These are phyloP conservation scores for Camelus bactrianus DNA, from an alignment of 2,113 vertebrate genomes.

Conservation along the genomic window DNA sequence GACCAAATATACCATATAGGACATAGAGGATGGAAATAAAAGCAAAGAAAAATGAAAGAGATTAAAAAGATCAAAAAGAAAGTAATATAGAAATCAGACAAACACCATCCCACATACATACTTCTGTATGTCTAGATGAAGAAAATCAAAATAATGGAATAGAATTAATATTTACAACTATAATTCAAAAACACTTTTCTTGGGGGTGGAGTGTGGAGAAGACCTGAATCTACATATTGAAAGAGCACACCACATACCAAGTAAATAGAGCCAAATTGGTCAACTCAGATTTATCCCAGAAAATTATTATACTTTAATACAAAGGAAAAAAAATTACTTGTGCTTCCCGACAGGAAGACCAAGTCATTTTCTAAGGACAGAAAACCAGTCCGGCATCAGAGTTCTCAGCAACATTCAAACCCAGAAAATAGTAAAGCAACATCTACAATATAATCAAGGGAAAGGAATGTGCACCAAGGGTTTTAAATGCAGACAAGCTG, in stretches of 20 bases:
- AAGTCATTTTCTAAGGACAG: slow-evolving; percentile 27
- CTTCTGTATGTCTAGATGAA: slow-evolving; percentile 28
- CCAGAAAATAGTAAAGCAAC: slow-evolving; percentile 15
- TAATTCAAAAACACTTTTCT: slow-evolving; percentile 11
- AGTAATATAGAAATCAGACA: slow-evolving; percentile 39
- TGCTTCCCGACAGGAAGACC: slow-evolving; percentile 1
- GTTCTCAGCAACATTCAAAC: slow-evolving; percentile 20
- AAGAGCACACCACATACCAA: not conserved
- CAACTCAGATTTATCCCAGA: not conserved
- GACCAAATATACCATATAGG: not conserved
- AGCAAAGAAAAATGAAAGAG: not conserved
- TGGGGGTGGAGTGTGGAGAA: not conserved
- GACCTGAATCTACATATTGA: not conserved
- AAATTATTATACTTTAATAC: slow-evolving; percentile 48
- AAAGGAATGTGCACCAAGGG: not conserved
- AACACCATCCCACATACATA: not conserved
- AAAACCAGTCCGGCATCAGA: slow-evolving; percentile 38
- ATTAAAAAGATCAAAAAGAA: not conserved
- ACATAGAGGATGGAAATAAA: not conserved
- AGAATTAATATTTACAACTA: slow-evolving; percentile 50
- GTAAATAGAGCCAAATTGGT: not conserved
- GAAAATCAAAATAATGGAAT: slow-evolving; percentile 56
- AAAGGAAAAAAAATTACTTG: not conserved
- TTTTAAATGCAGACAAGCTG: not conserved
- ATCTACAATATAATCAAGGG: not conserved